Evolutionary conservation across 2,888 invertebrate species (phyloP), one percentile per base, ranked within the genome.

Genomic region (Dryobota labecula): DNA sequence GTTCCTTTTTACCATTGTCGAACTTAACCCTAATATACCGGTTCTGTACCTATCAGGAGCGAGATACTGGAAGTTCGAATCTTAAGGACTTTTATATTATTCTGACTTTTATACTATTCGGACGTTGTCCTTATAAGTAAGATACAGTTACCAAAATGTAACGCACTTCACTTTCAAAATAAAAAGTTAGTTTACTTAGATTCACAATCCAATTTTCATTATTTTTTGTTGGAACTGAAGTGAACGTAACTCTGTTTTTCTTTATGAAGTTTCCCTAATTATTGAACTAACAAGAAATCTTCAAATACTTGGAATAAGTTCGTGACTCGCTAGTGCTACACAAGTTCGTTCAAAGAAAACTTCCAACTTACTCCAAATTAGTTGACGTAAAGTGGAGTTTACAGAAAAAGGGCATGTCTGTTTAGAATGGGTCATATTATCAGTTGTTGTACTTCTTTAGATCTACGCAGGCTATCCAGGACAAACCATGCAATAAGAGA

Each of bases 261-360:
- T 73, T 75, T 49, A 13, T 41, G n/a, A 79, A 78, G 24, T 76
- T 70, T 72, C 38, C 62, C 67, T 82, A 86, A 85, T 83, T 81
- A 81, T 84, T 78, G 38, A 78, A 78, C 80, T 75, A 73, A 80
- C 73, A 72, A 78, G 81, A 81, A 84, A 76, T 70, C 56, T 77
- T 74, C 56, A 69, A 85, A 80, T 79, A 85, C 77, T 84, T 78
- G 57, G 65, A 49, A 75, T 61, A 71, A 65, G 84, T 73, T 70
- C n/a, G n/a, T n/a, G n/a, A n/a, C n/a, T n/a, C 3, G 63, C 54
- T 54, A 70, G 66, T 45, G 58, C 79, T 78, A 51, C 83, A 71
- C 6, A 71, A 82, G 51, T 78, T 70, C 15, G 70, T 41, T 78
- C 78, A 82, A 70, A 78, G 72, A 58, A 78, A 78, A 63, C 53